Base-by-base conservation (phyloP, 2,888 invertebrate species). In the Xestia ashworthii region DNA sequence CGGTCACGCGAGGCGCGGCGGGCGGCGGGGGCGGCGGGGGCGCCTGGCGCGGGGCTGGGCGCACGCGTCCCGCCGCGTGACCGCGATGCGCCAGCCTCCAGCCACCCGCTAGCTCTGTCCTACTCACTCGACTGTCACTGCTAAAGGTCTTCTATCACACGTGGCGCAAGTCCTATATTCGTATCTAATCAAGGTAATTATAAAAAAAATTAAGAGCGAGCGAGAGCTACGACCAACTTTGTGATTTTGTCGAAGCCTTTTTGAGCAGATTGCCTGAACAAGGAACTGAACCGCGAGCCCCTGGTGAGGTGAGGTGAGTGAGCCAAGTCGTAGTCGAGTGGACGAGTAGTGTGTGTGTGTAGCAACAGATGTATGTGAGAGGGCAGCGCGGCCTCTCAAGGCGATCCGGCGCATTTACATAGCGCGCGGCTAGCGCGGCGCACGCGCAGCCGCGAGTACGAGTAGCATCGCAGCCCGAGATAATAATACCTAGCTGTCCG, bases 381-480 rank as follows among this genome's bases (percentile, higher is more conserved):
- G 60, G 76, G 77, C 71, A 67, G 65, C 72, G 74, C 73, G 84
- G 84, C 87, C 87, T 68, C 80, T 79, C 91, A 91, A 91, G 91
- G 91, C 86, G 60, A 90, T 78, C 91, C 71, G 80, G 80, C 80
- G 74, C 84, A 90, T 88, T 87, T 78, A 81, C 88, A 90, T 88
- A 89, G 65, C 62, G 53, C 58, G 76, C 76, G 16, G 62, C 53
- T n/a, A 32, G 14, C 80, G 44, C 60, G 50, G 0, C 67, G 66
- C 65, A 76, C 72, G 48, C 32, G 46, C 75, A 22, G 3, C 25
- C 32, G 32, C 71, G 19, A 1, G n/a, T 41, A 1, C 16, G 55
- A 55, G 25, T 12, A 14, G n/a, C 68, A 58, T 60, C 64, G 50
- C 71, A 83, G 50, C 62, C 11, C 64, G 50, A 71, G 22, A 55